Conservation (phyloP, 2,113 vertebrate species). For the Melanerpes formicivorus region DNA sequence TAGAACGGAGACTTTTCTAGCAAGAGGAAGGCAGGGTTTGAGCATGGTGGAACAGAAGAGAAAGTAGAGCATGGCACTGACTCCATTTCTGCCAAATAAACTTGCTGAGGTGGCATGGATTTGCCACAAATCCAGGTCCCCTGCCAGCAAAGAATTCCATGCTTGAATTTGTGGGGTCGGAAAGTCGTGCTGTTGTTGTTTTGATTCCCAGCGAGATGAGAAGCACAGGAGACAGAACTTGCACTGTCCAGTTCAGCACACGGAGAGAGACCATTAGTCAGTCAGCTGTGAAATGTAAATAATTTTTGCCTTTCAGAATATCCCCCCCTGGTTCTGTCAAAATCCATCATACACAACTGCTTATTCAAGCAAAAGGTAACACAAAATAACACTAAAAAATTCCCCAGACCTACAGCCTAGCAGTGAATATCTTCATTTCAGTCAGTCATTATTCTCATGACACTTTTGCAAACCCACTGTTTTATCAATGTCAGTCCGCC, state of each 20-base stretch:
- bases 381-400: not conserved
- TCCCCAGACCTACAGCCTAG: not conserved
- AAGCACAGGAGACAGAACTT: not conserved
- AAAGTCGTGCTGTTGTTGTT: not conserved
- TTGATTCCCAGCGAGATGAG: not conserved
- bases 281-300: conserved; percentile 60
- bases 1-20: too few relatives aligned
- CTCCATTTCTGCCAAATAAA: not conserved
- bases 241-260: not conserved
- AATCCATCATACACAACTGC: conserved; percentile 32
- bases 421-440: not conserved
- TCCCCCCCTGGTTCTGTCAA: conserved; percentile 53
- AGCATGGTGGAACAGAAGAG: not conserved
- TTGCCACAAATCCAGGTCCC: not conserved
- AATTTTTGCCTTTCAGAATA: conserved; percentile 67
- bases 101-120: not conserved
- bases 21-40: too few relatives aligned
- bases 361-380: conserved; percentile 49
- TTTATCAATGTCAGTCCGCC: not conserved
- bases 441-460: not conserved
- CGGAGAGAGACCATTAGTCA: conserved; percentile 23
- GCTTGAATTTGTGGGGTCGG: not conserved
- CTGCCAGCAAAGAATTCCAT: not conserved
- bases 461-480: not conserved
- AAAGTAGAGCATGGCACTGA: not conserved